Conservation (phyloP, 2,113 vertebrate species). For the Porphyrio hochstetteri region DNA sequence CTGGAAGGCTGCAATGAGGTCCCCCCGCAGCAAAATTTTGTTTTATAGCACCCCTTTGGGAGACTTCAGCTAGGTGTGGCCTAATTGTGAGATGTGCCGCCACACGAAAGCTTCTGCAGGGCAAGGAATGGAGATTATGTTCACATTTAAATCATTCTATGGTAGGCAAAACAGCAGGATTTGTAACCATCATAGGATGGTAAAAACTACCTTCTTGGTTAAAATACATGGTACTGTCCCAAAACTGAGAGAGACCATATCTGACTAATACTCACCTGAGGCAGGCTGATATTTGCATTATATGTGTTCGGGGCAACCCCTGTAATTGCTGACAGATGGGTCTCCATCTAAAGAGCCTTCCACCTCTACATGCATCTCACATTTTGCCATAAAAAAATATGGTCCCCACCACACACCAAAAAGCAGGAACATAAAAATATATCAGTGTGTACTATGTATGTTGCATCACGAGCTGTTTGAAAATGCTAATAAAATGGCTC, state of each 20-base stretch:
- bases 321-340: not conserved
- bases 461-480: not conserved
- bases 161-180: slow-evolving; percentile 3
- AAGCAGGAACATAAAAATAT: not conserved
- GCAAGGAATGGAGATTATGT: slow-evolving; percentile 29
- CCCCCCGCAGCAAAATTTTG: no score
- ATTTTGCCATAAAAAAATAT: not conserved
- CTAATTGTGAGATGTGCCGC: slow-evolving; percentile 26
- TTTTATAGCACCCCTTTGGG: slow-evolving; percentile 19
- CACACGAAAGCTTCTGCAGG: slow-evolving; percentile 62
- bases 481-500: not conserved
- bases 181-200: slow-evolving; percentile 51
- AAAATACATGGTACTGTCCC: slow-evolving; percentile 2
- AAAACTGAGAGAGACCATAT: not conserved
- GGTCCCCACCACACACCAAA: not conserved
- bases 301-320: not conserved
- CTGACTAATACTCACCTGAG: not conserved
- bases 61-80: slow-evolving; percentile 62
- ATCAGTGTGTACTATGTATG: not conserved
- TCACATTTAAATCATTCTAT: slow-evolving; percentile 34
- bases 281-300: not conserved
- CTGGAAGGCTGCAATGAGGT: no score
- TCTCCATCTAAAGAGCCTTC: not conserved
- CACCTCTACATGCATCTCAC: not conserved
- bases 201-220: slow-evolving; percentile 48